These are phyloP conservation scores for Habrosyne pyritoides DNA, from an alignment of 2,888 invertebrate genomes.

Conservation along the genomic window DNA sequence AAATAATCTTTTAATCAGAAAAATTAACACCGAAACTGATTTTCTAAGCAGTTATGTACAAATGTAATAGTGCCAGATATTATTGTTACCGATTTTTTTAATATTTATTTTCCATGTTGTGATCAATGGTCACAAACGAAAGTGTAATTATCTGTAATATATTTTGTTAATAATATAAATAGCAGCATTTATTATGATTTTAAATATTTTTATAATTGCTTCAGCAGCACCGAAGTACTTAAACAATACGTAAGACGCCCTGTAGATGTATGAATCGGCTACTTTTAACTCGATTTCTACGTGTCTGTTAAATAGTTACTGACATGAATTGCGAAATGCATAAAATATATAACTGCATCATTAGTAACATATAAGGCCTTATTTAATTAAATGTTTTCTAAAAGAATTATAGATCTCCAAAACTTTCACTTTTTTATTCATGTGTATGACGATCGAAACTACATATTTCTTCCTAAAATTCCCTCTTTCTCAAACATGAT, in stretches of 20 bases:
- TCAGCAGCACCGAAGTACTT: slow-evolving; percentile 69
- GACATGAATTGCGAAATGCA: background rate
- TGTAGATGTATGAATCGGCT: slow-evolving; percentile 14
- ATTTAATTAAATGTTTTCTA: background rate
- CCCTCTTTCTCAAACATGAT: background rate
- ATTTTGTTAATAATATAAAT: slow-evolving; percentile 42
- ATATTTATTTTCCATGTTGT: slow-evolving; percentile 5
- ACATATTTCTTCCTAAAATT: background rate
- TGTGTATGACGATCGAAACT: background rate
- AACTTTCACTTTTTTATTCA: background rate
- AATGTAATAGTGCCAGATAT: slow-evolving; percentile 49
- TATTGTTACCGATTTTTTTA: slow-evolving; percentile 40
- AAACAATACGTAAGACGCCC: slow-evolving; percentile 33
- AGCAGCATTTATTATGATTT: slow-evolving; percentile 68
- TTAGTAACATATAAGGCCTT: background rate
- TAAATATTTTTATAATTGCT: slow-evolving; percentile 37
- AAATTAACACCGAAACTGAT: slow-evolving; percentile 24
- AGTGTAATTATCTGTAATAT: slow-evolving; percentile 14
- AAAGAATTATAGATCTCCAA: background rate
- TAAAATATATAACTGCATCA: background rate
- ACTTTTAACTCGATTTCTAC: background rate
- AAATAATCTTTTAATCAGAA: slow-evolving; percentile 41
- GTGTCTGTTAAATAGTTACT: background rate
- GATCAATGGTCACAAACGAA: slow-evolving; percentile 4
- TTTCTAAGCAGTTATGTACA: slow-evolving; percentile 40